These are phyloP conservation scores for Yponomeuta cagnagella DNA, from an alignment of 2,888 invertebrate species.

Conservation along the genomic window DNA sequence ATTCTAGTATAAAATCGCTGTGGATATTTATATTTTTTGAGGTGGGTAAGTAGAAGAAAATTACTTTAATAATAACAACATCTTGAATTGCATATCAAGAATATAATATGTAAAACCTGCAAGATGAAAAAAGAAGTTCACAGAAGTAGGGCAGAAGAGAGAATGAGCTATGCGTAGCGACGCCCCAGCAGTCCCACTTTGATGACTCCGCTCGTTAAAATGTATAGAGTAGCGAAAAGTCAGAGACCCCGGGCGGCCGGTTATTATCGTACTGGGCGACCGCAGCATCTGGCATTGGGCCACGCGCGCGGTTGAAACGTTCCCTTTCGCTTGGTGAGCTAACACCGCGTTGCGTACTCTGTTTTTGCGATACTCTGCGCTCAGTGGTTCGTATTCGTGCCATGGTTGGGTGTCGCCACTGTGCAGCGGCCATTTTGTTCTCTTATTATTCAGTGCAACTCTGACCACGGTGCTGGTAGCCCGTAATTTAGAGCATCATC, in stretches of 20 bases:
- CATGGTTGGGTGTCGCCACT: slow-evolving; percentile 41
- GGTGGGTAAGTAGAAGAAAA: neutral
- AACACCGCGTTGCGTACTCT: slow-evolving; percentile 28
- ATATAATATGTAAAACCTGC: neutral
- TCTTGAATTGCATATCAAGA: neutral
- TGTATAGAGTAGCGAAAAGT: neutral
- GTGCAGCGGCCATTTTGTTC: slow-evolving; percentile 68
- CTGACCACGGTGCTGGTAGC: slow-evolving; percentile 43
- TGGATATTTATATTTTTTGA: neutral
- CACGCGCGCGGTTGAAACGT: neutral
- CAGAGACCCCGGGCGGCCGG: neutral
- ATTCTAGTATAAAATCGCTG: neutral
- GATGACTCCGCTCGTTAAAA: slow-evolving; percentile 3
- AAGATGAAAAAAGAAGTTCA: slow-evolving; percentile 21
- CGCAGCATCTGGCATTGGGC: neutral
- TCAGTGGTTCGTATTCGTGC: slow-evolving; percentile 38
- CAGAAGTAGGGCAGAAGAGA: slow-evolving; percentile 66
- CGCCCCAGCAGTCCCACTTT: slow-evolving; percentile 6
- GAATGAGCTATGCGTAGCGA: slow-evolving; percentile 37
- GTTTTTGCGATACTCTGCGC: slow-evolving; percentile 30
- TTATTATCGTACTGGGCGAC: neutral
- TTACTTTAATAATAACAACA: neutral
- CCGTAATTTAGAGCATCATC: slow-evolving; percentile 39
- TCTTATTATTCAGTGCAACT: slow-evolving; percentile 62
- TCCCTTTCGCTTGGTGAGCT: neutral